phyloP scores from a whole-genome alignment of 2,113 vertebrate genomes.

The Hippocampus comes region DNA sequence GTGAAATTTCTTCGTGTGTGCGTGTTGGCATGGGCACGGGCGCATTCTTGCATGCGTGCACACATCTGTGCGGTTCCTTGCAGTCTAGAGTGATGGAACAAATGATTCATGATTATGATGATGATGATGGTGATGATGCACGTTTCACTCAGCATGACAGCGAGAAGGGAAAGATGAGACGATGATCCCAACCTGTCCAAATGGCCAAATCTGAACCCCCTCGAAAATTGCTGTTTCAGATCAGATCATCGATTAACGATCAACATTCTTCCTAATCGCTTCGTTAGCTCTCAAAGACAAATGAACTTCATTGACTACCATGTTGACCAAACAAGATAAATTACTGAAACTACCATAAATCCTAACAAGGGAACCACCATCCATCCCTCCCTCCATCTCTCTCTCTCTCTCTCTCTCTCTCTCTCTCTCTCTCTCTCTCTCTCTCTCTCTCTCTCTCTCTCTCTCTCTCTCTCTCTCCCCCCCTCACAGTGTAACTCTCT shows the following conservation, averaged over 20 bases:
- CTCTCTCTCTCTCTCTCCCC: no score
- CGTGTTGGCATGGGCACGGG: slow-evolving; percentile 41
- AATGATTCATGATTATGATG: slow-evolving; percentile 52
- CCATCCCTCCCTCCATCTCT: no score
- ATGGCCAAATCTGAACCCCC: slow-evolving; percentile 8
- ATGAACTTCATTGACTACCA: no score
- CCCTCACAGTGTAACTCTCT: no score
- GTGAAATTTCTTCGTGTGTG: slow-evolving; percentile 5
- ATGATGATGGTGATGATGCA: slow-evolving; percentile 63
- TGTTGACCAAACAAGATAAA: no score
- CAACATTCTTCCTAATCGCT: no score
- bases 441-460: no score
- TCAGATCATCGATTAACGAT: background rate
- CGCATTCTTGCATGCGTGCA: slow-evolving; percentile 29
- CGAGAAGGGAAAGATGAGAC: slow-evolving; percentile 16
- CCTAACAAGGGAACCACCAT: no score
- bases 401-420: no score
- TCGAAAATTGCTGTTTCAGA: background rate
- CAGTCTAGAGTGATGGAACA: slow-evolving; percentile 65
- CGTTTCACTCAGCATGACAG: slow-evolving; percentile 55
- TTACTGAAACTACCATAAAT: no score
- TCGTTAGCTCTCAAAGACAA: no score
- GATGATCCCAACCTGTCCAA: slow-evolving; percentile 21
- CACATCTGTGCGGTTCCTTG: slow-evolving; percentile 64
- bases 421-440: no score